Percentiles rank a stretch among this genome's conserved stretches.
phyloP scores from a whole-genome alignment of 2,113 vertebrate species.

The Coturnix japonica region DNA sequence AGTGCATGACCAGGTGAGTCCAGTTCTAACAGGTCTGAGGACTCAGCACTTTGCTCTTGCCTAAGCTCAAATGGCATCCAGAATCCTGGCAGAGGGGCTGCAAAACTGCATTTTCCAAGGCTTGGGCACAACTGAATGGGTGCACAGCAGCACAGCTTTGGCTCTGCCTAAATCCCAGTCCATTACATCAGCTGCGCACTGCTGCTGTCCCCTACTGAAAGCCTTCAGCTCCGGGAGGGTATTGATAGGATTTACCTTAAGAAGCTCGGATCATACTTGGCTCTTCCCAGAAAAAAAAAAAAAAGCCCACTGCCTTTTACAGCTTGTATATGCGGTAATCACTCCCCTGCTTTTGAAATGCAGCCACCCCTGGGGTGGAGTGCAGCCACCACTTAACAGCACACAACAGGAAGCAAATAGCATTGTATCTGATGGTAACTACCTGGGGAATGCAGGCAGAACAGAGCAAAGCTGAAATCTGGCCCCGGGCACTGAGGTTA shows the following conservation, averaged over 20 bases:
- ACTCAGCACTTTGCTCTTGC: neutral
- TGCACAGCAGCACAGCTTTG: neutral
- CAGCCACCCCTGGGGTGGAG: slow-evolving; percentile 51
- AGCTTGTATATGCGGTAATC: neutral
- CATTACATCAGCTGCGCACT: neutral
- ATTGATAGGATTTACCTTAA: neutral
- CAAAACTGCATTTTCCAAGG: neutral
- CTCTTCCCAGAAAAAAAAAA: neutral
- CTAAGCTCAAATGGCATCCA: neutral
- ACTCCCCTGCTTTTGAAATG: slow-evolving; percentile 55
- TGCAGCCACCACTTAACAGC: slow-evolving; percentile 32
- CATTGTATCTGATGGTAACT: slow-evolving; percentile 48
- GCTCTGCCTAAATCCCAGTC: neutral
- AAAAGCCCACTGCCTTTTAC: slow-evolving; percentile 18
- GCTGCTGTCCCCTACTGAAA: neutral
- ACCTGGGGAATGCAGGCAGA: slow-evolving; percentile 50
- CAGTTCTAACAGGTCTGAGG: neutral
- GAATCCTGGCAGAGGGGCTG: neutral
- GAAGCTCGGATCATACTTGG: neutral
- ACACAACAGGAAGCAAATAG: slow-evolving; percentile 63
- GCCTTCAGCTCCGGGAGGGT: neutral
- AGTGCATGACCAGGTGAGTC: neutral
- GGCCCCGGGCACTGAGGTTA: slow-evolving; percentile 21
- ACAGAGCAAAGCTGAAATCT: slow-evolving; percentile 16
- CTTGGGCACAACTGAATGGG: neutral